Evolutionary conservation across 2,888 invertebrate species (phyloP).

Genomic region (Latheticus oryzae): DNA sequence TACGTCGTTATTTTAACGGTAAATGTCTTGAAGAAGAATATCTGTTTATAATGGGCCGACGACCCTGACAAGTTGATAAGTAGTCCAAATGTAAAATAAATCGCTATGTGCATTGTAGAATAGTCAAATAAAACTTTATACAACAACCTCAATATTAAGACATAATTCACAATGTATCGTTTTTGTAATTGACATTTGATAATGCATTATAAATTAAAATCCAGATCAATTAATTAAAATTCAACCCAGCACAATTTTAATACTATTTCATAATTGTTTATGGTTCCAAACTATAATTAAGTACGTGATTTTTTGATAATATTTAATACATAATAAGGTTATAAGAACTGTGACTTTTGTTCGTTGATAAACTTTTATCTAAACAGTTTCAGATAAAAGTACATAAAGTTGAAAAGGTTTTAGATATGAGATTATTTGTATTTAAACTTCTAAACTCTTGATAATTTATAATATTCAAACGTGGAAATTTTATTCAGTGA

Average conservation of each 20-base stretch:
- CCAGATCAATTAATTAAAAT: constrained; percentile 17
- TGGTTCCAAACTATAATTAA: constrained; percentile 25
- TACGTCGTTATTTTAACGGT: not conserved
- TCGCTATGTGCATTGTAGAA: constrained; percentile 4
- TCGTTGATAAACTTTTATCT: constrained; percentile 37
- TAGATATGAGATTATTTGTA: constrained; percentile 26
- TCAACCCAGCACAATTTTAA: not conserved
- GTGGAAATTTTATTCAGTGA: not conserved
- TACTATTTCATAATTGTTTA: constrained; percentile 30
- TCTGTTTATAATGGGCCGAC: constrained; percentile 8
- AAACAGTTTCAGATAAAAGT: constrained; percentile 12
- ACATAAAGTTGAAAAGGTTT: constrained; percentile 36
- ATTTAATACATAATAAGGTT: constrained; percentile 22
- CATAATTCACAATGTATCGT: constrained; percentile 9
- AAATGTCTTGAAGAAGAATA: not conserved
- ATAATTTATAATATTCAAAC: too few relatives aligned
- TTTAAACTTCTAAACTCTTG: constrained; percentile 21
- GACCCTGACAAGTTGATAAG: constrained; percentile 11
- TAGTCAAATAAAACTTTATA: constrained; percentile 16
- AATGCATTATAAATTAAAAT: constrained; percentile 11
- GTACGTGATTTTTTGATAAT: constrained; percentile 20
- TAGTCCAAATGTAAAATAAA: constrained; percentile 10
- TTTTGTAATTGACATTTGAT: not conserved
- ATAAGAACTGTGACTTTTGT: constrained; percentile 35
- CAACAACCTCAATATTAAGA: constrained; percentile 24